These are phyloP conservation scores for Orientallactaga bullata DNA, from an alignment of 2,113 vertebrate species.

Conservation along the genomic window DNA sequence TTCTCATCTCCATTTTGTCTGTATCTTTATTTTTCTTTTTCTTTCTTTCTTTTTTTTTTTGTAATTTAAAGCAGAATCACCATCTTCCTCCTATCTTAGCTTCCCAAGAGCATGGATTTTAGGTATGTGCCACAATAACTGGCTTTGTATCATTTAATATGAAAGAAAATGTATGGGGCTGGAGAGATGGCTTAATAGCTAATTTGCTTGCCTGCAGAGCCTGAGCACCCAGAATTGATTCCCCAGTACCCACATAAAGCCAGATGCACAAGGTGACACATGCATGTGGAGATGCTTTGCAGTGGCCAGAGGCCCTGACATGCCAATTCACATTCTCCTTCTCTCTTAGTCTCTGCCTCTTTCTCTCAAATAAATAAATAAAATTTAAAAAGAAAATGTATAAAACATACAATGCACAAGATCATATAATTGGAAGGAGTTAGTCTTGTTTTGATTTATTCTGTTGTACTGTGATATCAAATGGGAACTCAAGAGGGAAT, in stretches of 20 bases:
- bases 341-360: too few relatives aligned
- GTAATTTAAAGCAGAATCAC: neutral
- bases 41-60: neutral
- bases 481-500: neutral
- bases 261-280: too few relatives aligned
- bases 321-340: neutral
- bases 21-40: neutral
- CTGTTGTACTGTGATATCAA: neutral
- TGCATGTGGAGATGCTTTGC: too few relatives aligned
- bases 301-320: too few relatives aligned
- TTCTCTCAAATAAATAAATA: too few relatives aligned
- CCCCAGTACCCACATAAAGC: too few relatives aligned
- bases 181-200: too few relatives aligned
- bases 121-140: neutral
- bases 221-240: too few relatives aligned
- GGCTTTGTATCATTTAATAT: constrained; percentile 17
- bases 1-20: neutral
- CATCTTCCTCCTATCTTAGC: neutral
- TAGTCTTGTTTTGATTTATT: neutral
- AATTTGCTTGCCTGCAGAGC: too few relatives aligned
- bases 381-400: neutral
- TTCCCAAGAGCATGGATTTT: neutral
- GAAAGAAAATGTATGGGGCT: neutral
- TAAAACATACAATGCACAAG: too few relatives aligned
- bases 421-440: neutral